Evolutionary conservation across 2,888 invertebrate species (phyloP).

Genomic region (Trichogramma dendrolimi): DNA sequence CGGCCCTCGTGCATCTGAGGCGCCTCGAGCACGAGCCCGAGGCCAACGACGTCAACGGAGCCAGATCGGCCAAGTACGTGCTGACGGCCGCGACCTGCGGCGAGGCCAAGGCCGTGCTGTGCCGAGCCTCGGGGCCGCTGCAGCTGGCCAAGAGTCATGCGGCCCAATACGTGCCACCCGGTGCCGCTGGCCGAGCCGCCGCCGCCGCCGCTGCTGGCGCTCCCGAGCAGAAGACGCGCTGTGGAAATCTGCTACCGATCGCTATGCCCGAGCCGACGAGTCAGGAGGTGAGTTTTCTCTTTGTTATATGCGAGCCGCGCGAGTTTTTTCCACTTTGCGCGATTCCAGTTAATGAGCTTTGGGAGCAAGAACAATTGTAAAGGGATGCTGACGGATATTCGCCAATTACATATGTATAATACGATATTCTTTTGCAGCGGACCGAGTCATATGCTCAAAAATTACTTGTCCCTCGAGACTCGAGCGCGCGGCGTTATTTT

Average conservation of each 20-base stretch:
- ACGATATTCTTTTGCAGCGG: too few species aligned
- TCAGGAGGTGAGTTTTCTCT: constrained; percentile 59
- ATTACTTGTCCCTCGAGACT: too few species aligned
- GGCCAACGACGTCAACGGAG: neutral
- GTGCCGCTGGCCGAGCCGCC: neutral
- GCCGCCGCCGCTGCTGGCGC: neutral
- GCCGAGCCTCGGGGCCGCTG: constrained; percentile 65
- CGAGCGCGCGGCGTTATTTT: too few species aligned
- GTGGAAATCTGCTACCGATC: constrained; percentile 62
- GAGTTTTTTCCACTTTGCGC: too few species aligned
- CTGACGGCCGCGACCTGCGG: constrained; percentile 74
- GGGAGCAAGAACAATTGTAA: too few species aligned
- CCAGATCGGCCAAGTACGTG: constrained; percentile 57
- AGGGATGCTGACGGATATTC: too few species aligned
- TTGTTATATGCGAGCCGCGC: neutral
- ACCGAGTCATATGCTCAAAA: too few species aligned
- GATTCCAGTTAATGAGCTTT: too few species aligned
- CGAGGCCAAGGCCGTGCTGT: constrained; percentile 71
- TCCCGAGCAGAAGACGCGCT: neutral
- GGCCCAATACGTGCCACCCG: constrained; percentile 17
- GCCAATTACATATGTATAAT: too few species aligned
- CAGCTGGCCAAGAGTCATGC: constrained; percentile 54
- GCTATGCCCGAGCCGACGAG: constrained; percentile 74
- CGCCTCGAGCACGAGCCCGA: constrained; percentile 49
- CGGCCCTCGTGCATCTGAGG: constrained; percentile 70